Percentiles rank a stretch among this genome's conserved stretches.
Evolutionary conservation across 2,888 invertebrate genomes (phyloP).

Genomic region (Plutella xylostella): DNA sequence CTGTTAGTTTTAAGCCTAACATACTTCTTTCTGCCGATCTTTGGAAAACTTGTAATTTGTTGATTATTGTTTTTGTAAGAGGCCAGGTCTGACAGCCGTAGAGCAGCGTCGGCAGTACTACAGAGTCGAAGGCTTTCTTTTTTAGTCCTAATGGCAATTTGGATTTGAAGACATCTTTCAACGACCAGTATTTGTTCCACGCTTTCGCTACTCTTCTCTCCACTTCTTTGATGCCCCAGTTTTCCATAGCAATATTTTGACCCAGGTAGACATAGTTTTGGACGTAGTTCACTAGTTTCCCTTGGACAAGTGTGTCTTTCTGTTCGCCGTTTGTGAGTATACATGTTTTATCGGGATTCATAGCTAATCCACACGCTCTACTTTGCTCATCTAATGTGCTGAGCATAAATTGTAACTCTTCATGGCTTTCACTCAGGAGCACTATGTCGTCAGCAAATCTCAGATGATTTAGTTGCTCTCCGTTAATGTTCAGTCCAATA

Average conservation of each 20-base stretch:
- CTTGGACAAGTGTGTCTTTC: not conserved
- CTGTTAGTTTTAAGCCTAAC: not conserved
- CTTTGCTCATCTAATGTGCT: not conserved
- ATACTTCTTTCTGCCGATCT: not conserved
- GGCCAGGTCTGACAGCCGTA: conserved; percentile 3
- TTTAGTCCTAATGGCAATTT: not conserved
- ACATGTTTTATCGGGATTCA: not conserved
- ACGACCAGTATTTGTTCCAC: not conserved
- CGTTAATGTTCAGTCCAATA: not conserved
- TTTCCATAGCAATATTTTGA: not conserved
- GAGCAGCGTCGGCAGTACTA: not conserved
- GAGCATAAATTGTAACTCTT: not conserved
- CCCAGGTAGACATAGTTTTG: not conserved
- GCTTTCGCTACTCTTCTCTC: not conserved
- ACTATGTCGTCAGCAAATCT: conserved; percentile 5
- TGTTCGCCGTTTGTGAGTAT: not conserved
- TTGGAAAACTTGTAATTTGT: not conserved
- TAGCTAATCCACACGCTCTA: not conserved
- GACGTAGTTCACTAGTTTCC: not conserved
- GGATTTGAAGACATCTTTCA: conserved; percentile 1
- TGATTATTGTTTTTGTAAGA: not conserved
- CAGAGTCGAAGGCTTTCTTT: not conserved
- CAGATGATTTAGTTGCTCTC: not conserved
- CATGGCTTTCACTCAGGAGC: not conserved
- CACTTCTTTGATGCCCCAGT: not conserved